A percentile compares a stretch with the other conserved stretches of the same genome.
These are phyloP conservation scores for Gulo gulo DNA, from an alignment of 2,113 vertebrate genomes.

Conservation along the genomic window DNA sequence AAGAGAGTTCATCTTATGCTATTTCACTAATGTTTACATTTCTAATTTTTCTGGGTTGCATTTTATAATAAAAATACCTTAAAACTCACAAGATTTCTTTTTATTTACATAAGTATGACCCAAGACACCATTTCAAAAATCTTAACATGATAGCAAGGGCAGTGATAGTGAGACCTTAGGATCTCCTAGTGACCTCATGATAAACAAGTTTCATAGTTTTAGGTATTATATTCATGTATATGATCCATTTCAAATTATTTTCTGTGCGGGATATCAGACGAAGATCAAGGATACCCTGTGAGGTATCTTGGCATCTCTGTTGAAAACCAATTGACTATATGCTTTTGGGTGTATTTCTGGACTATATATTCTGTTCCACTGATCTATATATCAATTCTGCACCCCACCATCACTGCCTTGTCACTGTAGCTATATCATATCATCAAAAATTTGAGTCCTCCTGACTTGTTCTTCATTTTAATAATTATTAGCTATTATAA, in stretches of 20 bases:
- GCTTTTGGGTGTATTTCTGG: background rate
- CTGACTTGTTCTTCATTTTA: background rate
- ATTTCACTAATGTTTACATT: background rate
- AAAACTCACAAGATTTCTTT: background rate
- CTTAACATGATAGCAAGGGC: background rate
- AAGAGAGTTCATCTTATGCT: background rate
- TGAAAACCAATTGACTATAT: background rate
- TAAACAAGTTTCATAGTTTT: background rate
- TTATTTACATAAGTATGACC: background rate
- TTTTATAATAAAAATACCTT: background rate
- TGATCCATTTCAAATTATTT: background rate
- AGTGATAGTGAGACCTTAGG: background rate
- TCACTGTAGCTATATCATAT: background rate
- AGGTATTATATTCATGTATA: background rate
- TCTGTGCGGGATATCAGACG: background rate
- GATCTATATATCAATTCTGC: background rate
- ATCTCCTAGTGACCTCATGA: background rate
- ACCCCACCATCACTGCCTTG: background rate
- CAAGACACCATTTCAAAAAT: background rate
- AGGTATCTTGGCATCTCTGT: background rate
- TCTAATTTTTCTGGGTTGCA: background rate
- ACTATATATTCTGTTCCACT: background rate
- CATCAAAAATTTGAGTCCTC: background rate
- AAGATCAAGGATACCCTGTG: background rate
- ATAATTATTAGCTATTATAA: background rate